Base-by-base conservation (phyloP, 2,797 vertebrate species). In the Protonibea diacanthus region DNA sequence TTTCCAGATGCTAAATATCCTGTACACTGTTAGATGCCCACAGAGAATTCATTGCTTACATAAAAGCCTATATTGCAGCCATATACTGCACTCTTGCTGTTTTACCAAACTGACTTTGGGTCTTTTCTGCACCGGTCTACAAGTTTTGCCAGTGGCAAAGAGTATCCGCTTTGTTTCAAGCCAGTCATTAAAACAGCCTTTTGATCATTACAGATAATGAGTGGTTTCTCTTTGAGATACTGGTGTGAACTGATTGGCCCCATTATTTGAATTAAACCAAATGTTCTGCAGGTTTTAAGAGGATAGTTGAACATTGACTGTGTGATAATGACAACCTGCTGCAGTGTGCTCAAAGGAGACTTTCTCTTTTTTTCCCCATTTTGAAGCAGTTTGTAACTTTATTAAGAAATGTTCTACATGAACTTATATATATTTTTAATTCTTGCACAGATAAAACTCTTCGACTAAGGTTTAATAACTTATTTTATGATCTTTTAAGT, bases 241-340 rank as follows among this genome's bases (percentile, higher is more conserved):
- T 74, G 69, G 42, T 82, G 85, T 81, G 55, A 88, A 88, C 71
- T 59, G 59, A 88, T 87, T 87, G 64, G 80, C 56, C 84, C 87
- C 71, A 86, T 90, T 89, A 86, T 84, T 83, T 74, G 71, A 85
- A 89, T 88, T 78, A 85, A 84, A 74, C 66, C 58, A 76, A 91
- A 88, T 85, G 74, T 56, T 82, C 62, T 82, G 71, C 62, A 78
- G 85, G 58, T 86, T 87, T 85, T 47, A 65, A 77, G 72, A 73
- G 64, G 73, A 80, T 67, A 65, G 72, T 73, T 74, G 76, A 79
- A 78, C 76, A 88, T 85, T 67, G 76, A 85, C 65, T 76, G 79
- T 86, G 66, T 80, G 72, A 76, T 88, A 84, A 90, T 89, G 73
- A 83, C 29, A 64, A 66, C 79, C 76, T 79, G 65, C 72, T 85